A percentile compares a stretch with the other conserved stretches of the same genome.
These are phyloP conservation scores for Silurus glanis DNA, from an alignment of 2,113 vertebrate genomes.

Conservation along the genomic window DNA sequence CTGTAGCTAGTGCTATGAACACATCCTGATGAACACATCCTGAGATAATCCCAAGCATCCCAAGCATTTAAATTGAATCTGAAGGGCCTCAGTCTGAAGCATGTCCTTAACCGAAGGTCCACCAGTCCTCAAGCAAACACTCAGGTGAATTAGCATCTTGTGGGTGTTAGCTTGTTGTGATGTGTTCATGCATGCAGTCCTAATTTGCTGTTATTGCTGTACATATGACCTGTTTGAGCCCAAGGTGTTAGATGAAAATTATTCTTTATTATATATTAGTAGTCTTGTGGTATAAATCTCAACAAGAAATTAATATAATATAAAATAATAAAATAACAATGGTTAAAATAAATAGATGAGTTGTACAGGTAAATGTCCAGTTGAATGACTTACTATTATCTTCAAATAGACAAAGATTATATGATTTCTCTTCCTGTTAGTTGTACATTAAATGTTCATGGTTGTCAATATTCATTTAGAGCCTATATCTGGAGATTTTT, in stretches of 20 bases:
- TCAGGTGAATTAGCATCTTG: constrained; percentile 55
- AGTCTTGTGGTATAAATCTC: not conserved
- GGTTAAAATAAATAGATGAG: not conserved
- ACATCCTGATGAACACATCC: constrained; percentile 34
- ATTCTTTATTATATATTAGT: not conserved
- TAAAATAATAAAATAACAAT: no score
- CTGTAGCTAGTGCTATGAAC: constrained; percentile 48
- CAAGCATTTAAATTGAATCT: not conserved
- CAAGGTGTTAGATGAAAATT: not conserved
- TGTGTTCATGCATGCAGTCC: constrained; percentile 32
- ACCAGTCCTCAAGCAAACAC: constrained; percentile 21
- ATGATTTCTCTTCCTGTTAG: not conserved
- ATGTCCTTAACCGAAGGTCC: constrained; percentile 34
- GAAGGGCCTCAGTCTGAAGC: constrained; percentile 4
- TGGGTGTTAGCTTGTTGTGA: constrained; percentile 21
- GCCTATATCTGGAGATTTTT: not conserved
- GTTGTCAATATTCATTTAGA: no score
- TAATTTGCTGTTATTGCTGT: not conserved
- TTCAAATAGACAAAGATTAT: not conserved
- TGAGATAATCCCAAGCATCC: not conserved
- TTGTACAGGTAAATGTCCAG: not conserved
- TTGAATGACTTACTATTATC: not conserved
- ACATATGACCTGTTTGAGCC: not conserved
- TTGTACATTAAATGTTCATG: not conserved
- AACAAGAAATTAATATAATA: not conserved